These are phyloP conservation scores for Propithecus perrieri DNA, from an alignment of 2,797 vertebrate species.

Conservation along the genomic window DNA sequence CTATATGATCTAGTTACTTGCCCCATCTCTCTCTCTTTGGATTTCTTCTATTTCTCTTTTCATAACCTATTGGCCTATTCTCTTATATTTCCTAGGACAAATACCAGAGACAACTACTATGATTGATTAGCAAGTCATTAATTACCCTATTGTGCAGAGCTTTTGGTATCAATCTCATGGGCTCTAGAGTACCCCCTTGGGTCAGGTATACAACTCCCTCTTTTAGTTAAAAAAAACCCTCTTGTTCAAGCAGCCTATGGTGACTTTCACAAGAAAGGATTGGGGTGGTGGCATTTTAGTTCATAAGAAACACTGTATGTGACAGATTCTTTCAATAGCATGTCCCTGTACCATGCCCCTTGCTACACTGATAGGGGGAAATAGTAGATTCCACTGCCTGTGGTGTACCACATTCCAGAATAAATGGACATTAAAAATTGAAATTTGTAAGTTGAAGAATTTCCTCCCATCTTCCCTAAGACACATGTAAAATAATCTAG, in stretches of 20 bases:
- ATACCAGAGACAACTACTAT: background rate
- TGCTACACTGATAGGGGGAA: background rate
- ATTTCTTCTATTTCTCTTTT: constrained; percentile 14
- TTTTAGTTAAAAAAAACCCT: background rate
- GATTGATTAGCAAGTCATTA: constrained; percentile 3
- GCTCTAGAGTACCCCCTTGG: background rate
- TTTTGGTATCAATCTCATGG: background rate
- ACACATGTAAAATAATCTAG: background rate
- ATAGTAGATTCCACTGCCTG: background rate
- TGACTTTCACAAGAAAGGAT: background rate
- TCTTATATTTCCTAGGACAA: constrained; percentile 34
- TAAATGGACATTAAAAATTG: background rate
- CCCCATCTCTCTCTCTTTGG: background rate
- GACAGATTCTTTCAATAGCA: background rate
- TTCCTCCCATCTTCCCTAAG: background rate
- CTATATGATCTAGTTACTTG: background rate
- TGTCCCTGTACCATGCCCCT: background rate
- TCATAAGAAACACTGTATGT: background rate
- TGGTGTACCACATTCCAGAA: background rate
- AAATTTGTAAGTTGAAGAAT: background rate
- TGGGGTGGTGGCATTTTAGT: background rate
- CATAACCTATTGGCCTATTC: background rate
- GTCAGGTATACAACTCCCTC: background rate
- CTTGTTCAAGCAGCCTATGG: background rate
- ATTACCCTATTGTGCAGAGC: background rate